These are phyloP conservation scores for Habrosyne pyritoides DNA, from an alignment of 2,888 invertebrate genomes.

Conservation along the genomic window DNA sequence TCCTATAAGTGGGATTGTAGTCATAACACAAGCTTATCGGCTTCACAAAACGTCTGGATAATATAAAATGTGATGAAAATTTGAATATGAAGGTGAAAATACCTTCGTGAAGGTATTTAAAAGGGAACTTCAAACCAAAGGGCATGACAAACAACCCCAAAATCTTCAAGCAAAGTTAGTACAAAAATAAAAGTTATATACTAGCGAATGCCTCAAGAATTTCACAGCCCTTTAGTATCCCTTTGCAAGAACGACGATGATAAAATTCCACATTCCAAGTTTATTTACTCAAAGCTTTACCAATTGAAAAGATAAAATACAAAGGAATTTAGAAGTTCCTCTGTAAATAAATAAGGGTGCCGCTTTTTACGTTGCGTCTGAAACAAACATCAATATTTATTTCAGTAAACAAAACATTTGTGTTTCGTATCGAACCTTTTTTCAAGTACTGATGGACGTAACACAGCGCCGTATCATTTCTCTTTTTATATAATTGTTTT, in stretches of 20 bases:
- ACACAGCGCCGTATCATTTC: background rate
- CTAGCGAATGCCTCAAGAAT: background rate
- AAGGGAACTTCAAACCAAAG: no score
- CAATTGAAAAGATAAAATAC: background rate
- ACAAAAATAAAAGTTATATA: background rate
- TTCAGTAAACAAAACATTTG: conserved; percentile 2
- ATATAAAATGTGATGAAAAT: no score
- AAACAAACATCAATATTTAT: conserved; percentile 4
- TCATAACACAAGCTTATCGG: no score
- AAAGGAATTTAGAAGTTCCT: background rate
- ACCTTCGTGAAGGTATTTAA: no score
- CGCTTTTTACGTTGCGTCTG: background rate
- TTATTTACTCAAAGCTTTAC: background rate
- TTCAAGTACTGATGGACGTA: background rate
- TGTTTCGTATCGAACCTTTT: background rate
- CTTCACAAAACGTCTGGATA: no score
- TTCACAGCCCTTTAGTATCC: background rate
- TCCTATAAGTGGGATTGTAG: no score
- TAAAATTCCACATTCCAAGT: background rate
- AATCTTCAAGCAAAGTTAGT: background rate
- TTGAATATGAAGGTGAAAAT: no score
- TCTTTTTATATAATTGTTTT: no score
- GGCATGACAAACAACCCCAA: background rate
- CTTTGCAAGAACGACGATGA: background rate
- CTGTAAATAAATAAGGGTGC: background rate